Conservation (phyloP, 2,797 vertebrate species). For the Myotis pilosus region DNA sequence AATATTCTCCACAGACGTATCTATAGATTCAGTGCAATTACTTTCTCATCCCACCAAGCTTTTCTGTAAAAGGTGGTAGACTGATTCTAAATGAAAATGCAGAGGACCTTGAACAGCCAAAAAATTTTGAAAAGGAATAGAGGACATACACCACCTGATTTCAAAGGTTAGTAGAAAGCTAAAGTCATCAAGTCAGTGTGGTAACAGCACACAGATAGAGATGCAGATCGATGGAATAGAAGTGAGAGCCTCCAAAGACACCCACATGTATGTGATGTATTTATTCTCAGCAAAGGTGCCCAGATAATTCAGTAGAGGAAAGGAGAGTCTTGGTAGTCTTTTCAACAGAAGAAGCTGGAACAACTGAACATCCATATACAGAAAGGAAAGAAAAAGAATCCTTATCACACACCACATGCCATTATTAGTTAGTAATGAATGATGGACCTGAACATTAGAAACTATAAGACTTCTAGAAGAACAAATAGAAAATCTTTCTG, state of each 20-base stretch:
- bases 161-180: background rate
- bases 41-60: background rate
- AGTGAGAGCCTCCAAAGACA: background rate
- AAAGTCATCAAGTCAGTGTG: background rate
- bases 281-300: background rate
- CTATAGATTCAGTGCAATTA: background rate
- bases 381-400: background rate
- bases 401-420: background rate
- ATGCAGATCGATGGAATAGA: background rate
- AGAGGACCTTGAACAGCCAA: background rate
- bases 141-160: background rate
- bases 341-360: background rate
- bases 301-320: background rate
- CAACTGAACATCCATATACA: background rate
- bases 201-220: background rate
- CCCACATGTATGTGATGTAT: background rate
- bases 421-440: constrained; percentile 12
- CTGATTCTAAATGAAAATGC: constrained; percentile 34
- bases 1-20: background rate
- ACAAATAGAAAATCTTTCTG: background rate
- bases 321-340: background rate
- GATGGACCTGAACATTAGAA: background rate
- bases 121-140: background rate
- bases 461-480: background rate
- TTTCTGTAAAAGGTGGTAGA: background rate